Percentiles rank a stretch among this genome's conserved stretches.
These are phyloP conservation scores for Rhynchonycteris naso DNA, from an alignment of 2,797 vertebrate genomes.

Conservation along the genomic window DNA sequence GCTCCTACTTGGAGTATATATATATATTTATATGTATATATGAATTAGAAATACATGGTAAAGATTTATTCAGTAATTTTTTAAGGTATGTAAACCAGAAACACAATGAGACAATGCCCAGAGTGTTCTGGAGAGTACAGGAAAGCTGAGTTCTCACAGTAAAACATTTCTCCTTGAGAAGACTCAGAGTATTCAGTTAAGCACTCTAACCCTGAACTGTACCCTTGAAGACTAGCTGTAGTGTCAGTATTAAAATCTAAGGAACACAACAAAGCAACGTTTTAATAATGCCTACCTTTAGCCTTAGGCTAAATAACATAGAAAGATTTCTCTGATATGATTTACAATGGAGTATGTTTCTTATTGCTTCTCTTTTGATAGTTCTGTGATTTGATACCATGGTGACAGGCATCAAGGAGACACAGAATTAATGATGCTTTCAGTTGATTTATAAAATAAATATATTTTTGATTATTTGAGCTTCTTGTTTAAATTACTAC, in stretches of 20 bases:
- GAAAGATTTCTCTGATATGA: conserved; percentile 45
- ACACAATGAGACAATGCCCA: no score
- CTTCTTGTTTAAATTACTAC: conserved; percentile 58
- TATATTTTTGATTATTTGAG: conserved; percentile 61
- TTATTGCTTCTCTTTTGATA: conserved; percentile 46
- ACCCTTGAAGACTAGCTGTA: neutral
- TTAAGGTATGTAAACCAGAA: no score
- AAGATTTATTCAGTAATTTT: no score
- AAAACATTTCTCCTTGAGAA: no score
- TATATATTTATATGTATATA: no score
- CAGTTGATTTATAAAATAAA: conserved; percentile 57
- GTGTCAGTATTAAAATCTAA: conserved; percentile 13
- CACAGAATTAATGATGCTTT: conserved; percentile 70
- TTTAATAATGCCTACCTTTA: conserved; percentile 1
- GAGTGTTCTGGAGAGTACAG: no score
- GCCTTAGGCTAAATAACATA: conserved; percentile 44
- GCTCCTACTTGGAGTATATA: neutral
- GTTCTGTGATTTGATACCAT: conserved; percentile 57
- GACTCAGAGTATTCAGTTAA: neutral
- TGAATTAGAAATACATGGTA: no score
- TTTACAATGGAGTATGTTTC: conserved; percentile 48
- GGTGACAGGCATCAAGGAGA: conserved; percentile 56
- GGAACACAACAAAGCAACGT: conserved; percentile 29
- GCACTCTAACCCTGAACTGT: neutral
- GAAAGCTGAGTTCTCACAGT: no score